Percentiles rank a stretch among this genome's conserved stretches.
Evolutionary conservation across 2,888 invertebrate genomes (phyloP).

Genomic region (Harmothoe impar): DNA sequence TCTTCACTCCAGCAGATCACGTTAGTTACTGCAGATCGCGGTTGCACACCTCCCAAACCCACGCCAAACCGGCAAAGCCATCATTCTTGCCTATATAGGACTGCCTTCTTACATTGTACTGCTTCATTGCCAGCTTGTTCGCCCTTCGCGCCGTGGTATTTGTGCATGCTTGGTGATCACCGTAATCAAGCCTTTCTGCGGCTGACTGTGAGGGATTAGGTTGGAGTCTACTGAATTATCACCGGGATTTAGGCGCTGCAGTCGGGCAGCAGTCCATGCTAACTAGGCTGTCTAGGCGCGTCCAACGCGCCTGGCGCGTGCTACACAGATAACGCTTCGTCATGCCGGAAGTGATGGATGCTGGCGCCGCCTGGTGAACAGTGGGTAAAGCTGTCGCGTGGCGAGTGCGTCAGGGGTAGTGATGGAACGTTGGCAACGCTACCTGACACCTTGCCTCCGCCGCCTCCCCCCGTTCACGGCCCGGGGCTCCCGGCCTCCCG

Average conservation of each 20-base stretch:
- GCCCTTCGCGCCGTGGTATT: background rate
- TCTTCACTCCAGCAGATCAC: too few species aligned
- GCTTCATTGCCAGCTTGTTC: too few species aligned
- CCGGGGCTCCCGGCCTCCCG: background rate
- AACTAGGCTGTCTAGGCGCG: constrained; percentile 55
- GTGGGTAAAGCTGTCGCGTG: constrained; percentile 52
- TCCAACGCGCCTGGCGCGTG: constrained; percentile 36
- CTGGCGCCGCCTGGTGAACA: constrained; percentile 50
- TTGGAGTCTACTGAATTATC: constrained; percentile 47
- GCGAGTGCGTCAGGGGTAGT: constrained; percentile 22
- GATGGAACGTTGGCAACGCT: constrained; percentile 40
- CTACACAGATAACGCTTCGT: constrained; percentile 50
- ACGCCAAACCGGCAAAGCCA: too few species aligned
- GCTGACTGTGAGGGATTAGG: constrained; percentile 50
- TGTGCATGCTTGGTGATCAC: background rate
- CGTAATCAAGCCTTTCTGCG: constrained; percentile 3
- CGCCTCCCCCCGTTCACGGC: background rate
- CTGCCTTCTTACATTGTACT: too few species aligned
- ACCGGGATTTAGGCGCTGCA: background rate
- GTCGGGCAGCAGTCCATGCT: background rate
- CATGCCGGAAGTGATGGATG: constrained; percentile 62
- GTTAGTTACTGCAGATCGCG: too few species aligned
- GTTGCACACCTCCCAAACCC: too few species aligned
- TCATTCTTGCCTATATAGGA: too few species aligned
- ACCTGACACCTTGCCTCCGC: constrained; percentile 44